Conservation (phyloP, 2,797 vertebrate species). For the Melopsittacus undulatus region DNA sequence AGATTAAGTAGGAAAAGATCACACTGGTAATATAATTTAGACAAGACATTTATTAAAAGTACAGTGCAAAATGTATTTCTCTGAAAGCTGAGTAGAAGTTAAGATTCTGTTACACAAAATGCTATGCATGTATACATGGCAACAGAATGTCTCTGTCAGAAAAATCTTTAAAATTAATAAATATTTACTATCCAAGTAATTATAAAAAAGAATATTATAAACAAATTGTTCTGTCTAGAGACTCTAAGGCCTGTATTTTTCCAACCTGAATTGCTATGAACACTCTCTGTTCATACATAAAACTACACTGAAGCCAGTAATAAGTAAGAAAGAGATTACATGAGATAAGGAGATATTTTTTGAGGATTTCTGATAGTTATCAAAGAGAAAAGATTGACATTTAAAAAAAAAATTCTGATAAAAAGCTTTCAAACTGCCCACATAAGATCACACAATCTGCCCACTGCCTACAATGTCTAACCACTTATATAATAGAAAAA, state of each 20-base stretch:
- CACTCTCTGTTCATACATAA: not conserved
- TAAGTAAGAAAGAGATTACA: not conserved
- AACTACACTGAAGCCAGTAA: not conserved
- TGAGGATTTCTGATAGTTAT: not conserved
- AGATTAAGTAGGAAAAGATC: not conserved
- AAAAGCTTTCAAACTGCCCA: not conserved
- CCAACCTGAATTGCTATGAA: not conserved
- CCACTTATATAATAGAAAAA: not conserved
- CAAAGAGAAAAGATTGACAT: not conserved
- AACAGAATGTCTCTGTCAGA: not conserved
- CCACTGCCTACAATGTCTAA: not conserved
- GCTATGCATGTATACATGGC: not conserved
- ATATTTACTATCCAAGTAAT: not conserved
- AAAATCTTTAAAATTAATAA: not conserved
- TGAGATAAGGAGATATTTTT: not conserved
- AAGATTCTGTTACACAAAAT: not conserved
- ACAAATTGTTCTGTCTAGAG: not conserved
- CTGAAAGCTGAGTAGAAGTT: not conserved
- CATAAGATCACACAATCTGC: not conserved
- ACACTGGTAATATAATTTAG: not conserved
- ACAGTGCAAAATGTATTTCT: not conserved
- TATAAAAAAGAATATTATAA: not conserved
- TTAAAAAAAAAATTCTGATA: not conserved
- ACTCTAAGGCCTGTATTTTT: not conserved
- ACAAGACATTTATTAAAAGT: not conserved